Base-by-base conservation (phyloP, 2,888 invertebrate species). In the Standfussiana lucernea region DNA sequence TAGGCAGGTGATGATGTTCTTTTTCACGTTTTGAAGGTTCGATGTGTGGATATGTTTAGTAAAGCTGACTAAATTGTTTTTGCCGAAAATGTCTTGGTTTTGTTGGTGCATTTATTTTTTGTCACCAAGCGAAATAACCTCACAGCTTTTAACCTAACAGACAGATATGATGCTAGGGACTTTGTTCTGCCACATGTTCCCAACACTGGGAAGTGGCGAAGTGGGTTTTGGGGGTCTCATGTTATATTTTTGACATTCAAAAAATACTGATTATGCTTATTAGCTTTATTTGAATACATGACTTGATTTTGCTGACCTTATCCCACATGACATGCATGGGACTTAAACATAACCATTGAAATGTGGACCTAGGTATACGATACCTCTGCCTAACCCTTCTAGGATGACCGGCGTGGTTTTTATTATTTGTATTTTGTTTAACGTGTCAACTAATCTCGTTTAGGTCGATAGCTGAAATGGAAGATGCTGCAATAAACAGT, bases 1-100 rank as follows among this genome's bases (percentile, higher is more conserved):
- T n/a, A n/a, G n/a, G n/a, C n/a, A n/a, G n/a, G n/a, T n/a, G n/a
- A n/a, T n/a, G n/a, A n/a, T n/a, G n/a, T n/a, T n/a, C n/a, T 72
- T 76, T 62, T 77, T 72, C 67, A 62, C 6, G 21, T 40, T 67
- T 15, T 11, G 3, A 32, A n/a, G 40, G 32, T 10, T 21, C 35
- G 4, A 2, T 59, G 59, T 32, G 59, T 10, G 8, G 32, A 10
- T 4, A 10, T 10, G 6, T 56, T 28, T 15, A 13, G 28, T 21
- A 32, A 24, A 24, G 5, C 35, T 24, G 24, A 62, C 35, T 35
- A 24, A 24, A 35, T 21, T 10, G 21, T 35, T 61, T 61, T 21
- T 32, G 32, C 0, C 1, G 21, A 11, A 61, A 35, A 35, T 10
- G 10, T 61, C 32, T 10, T 10, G 59, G 4, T 59, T 32, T 59